phyloP scores from a whole-genome alignment of 2,888 invertebrate genomes.

The Eupithecia tripunctaria region DNA sequence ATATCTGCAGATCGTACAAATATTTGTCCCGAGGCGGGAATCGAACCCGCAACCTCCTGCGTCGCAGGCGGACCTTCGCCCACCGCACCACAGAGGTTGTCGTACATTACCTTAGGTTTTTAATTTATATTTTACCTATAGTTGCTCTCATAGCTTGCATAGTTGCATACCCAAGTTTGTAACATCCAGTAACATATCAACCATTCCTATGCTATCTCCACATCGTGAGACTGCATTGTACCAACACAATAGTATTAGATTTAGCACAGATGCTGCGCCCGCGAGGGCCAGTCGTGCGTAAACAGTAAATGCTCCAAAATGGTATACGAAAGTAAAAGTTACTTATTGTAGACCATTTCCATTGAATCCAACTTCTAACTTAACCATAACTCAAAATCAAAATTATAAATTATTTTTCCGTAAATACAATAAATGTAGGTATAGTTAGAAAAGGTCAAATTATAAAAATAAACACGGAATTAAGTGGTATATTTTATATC shows the following conservation, averaged over 20 bases:
- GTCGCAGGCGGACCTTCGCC: too few relatives aligned
- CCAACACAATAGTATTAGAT: conserved; percentile 15
- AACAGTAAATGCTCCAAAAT: conserved; percentile 17
- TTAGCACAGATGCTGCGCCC: conserved; percentile 11
- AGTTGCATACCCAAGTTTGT: neutral
- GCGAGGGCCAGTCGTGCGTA: conserved; percentile 44
- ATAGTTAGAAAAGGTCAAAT: too few relatives aligned
- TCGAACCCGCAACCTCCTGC: too few relatives aligned
- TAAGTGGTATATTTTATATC: too few relatives aligned
- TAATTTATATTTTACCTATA: neutral
- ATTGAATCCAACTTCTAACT: neutral
- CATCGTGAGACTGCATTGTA: conserved; percentile 4
- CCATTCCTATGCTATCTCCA: neutral
- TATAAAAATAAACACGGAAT: too few relatives aligned
- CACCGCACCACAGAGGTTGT: too few relatives aligned
- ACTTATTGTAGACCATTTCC: neutral
- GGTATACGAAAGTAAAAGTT: neutral
- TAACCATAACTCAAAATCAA: too few relatives aligned
- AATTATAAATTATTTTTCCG: too few relatives aligned
- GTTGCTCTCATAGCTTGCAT: neutral
- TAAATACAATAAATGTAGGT: too few relatives aligned
- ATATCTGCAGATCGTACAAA: too few relatives aligned
- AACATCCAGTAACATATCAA: neutral
- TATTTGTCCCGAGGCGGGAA: too few relatives aligned
- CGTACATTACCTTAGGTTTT: too few relatives aligned